Conservation (phyloP, 2,797 vertebrate species). For the Ptychadena robeensis region DNA sequence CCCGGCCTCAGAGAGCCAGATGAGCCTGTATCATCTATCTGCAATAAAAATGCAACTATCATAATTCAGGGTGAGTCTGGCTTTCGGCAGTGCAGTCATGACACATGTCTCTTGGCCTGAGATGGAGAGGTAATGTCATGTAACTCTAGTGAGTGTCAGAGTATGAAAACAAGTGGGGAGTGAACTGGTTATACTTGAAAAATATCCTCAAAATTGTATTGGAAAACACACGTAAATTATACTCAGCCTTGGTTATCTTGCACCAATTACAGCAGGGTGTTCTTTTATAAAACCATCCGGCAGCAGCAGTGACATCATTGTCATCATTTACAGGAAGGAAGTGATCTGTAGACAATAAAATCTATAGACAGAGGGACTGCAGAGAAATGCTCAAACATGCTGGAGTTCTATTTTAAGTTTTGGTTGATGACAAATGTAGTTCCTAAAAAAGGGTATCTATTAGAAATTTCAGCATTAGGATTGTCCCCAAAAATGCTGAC, state of each 20-base stretch:
- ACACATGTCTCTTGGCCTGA: slow-evolving; percentile 17
- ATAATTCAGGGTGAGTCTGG: slow-evolving; percentile 38
- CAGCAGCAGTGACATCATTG: too few species aligned
- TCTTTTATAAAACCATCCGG: background rate
- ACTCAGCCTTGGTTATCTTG: background rate
- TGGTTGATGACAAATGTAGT: too few species aligned
- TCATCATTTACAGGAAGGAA: too few species aligned
- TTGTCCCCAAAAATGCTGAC: too few species aligned
- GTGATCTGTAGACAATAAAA: too few species aligned
- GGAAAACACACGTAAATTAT: background rate
- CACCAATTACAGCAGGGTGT: background rate
- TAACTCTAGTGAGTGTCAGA: slow-evolving; percentile 6
- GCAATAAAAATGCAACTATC: slow-evolving; percentile 54
- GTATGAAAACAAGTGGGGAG: slow-evolving; percentile 4
- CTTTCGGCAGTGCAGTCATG: slow-evolving; percentile 35
- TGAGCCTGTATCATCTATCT: slow-evolving; percentile 59
- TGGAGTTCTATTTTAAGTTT: too few species aligned
- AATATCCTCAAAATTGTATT: background rate
- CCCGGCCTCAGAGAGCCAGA: slow-evolving; percentile 49
- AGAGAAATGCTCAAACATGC: too few species aligned
- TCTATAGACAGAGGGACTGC: too few species aligned
- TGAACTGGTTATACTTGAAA: background rate
- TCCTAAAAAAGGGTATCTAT: too few species aligned
- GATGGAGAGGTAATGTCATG: slow-evolving; percentile 11
- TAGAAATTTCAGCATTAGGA: too few species aligned